Conservation (phyloP, 2,797 vertebrate genomes). For the Darevskia nairensis region DNA sequence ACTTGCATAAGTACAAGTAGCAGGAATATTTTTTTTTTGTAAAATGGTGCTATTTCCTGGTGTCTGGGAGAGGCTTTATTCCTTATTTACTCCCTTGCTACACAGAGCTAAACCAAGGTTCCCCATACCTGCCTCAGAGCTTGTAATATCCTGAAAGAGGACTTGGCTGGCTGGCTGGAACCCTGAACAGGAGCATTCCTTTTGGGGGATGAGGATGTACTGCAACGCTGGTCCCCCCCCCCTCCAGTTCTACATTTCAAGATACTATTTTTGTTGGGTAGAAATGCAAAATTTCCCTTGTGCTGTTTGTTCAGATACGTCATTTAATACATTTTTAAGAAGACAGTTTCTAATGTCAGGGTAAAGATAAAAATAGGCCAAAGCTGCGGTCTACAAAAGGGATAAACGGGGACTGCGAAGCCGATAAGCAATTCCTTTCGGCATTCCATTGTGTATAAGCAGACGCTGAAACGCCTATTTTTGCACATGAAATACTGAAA, state of each 20-base stretch:
- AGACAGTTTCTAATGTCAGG: background rate
- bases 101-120: too few species aligned
- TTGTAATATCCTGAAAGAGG: background rate
- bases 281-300: background rate
- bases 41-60: background rate
- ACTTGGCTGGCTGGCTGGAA: background rate
- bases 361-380: background rate
- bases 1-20: background rate
- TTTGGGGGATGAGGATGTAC: background rate
- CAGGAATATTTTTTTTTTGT: background rate
- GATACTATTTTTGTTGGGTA: background rate
- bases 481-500: slow-evolving; percentile 17
- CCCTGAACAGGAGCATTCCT: background rate
- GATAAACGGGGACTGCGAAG: background rate
- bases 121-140: background rate
- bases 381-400: background rate
- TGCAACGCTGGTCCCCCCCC: background rate
- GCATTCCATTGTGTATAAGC: background rate
- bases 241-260: background rate
- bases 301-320: background rate
- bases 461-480: background rate
- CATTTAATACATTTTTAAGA: background rate
- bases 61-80: too few species aligned
- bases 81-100: too few species aligned
- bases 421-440: background rate